Evolutionary conservation across 2,888 invertebrate genomes (phyloP).

Genomic region (Toxonevra muliebris): DNA sequence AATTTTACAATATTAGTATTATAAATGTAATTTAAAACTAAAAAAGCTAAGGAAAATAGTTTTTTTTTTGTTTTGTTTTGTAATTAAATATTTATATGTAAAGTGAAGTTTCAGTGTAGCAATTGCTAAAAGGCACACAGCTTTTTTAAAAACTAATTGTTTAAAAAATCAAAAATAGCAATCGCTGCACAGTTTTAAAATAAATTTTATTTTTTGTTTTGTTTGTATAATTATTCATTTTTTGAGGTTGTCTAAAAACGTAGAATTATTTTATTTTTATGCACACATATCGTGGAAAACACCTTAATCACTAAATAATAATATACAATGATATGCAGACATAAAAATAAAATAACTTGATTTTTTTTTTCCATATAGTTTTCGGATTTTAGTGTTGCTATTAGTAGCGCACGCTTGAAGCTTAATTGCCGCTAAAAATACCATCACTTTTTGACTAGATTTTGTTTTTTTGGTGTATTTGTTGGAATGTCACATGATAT

Average conservation of each 20-base stretch:
- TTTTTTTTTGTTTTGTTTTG: background rate
- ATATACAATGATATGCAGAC: constrained; percentile 38
- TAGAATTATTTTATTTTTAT: background rate
- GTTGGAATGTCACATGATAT: too few relatives aligned
- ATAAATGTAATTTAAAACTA: too few relatives aligned
- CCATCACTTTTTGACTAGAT: background rate
- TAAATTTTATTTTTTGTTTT: background rate
- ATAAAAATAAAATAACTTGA: constrained; percentile 22
- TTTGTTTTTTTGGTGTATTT: background rate
- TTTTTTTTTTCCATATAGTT: constrained; percentile 12
- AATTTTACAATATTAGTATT: too few relatives aligned
- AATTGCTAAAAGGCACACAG: constrained; percentile 87
- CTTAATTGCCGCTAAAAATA: background rate
- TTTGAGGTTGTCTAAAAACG: background rate
- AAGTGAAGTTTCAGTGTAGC: constrained; percentile 52
- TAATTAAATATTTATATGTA: constrained; percentile 15
- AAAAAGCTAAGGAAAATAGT: too few relatives aligned
- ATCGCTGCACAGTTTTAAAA: constrained; percentile 45
- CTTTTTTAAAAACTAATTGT: constrained; percentile 70
- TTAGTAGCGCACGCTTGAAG: background rate
- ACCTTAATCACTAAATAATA: constrained; percentile 43
- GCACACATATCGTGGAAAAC: constrained; percentile 34
- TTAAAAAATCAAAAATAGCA: constrained; percentile 64
- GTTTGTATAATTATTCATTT: background rate
- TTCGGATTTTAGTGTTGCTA: background rate